Conservation (phyloP, 1,140 invertebrate species). For the Aphis gossypii region DNA sequence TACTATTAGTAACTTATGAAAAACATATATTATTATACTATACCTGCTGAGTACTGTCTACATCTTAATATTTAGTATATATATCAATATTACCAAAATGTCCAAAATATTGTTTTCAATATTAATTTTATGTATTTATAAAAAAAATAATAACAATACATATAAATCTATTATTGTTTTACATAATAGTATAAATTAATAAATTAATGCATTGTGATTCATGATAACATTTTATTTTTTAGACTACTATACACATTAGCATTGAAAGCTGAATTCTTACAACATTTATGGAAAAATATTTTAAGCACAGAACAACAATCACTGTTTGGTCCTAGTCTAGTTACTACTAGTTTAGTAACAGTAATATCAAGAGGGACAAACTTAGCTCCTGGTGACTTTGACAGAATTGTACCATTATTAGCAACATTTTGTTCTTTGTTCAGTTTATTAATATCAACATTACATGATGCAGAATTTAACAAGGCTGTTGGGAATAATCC, state of each 20-base stretch:
- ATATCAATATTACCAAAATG: too few species aligned
- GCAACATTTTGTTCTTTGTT: slow-evolving; percentile 88
- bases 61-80: too few species aligned
- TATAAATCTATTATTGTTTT: neutral
- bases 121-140: too few species aligned
- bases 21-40: too few species aligned
- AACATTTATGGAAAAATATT: slow-evolving; percentile 77
- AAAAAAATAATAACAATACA: too few species aligned
- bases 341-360: slow-evolving; percentile 72
- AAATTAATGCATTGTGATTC: neutral
- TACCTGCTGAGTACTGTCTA: neutral
- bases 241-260: slow-evolving; percentile 87
- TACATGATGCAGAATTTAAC: slow-evolving; percentile 89
- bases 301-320: slow-evolving; percentile 68
- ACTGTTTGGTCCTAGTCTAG: slow-evolving; percentile 67
- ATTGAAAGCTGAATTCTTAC: slow-evolving; percentile 83
- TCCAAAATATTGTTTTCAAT: too few species aligned
- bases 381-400: slow-evolving; percentile 72
- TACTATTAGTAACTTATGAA: neutral
- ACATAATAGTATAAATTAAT: neutral
- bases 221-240: slow-evolving; percentile 59
- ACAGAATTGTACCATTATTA: slow-evolving; percentile 78
- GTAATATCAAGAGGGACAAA: slow-evolving; percentile 75
- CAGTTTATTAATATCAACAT: slow-evolving; percentile 79
- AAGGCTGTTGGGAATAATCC: slow-evolving; percentile 51